A percentile compares a stretch with the other conserved stretches of the same genome.
phyloP scores from a whole-genome alignment of 2,113 vertebrate genomes.

The Eira barbara region DNA sequence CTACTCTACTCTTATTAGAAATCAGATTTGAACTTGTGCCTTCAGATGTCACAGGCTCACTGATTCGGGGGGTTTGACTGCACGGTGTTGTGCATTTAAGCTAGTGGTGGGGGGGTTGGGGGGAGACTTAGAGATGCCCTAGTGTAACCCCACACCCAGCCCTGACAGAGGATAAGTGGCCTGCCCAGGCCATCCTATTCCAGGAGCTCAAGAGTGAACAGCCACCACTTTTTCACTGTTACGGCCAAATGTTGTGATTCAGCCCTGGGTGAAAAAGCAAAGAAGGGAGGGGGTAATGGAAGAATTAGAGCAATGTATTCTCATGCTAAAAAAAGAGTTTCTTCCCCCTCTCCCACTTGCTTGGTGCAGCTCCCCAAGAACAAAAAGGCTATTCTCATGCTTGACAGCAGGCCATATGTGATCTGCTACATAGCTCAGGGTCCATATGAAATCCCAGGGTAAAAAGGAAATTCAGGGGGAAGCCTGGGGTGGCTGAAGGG shows the following conservation, averaged over 20 bases:
- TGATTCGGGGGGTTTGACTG: not conserved
- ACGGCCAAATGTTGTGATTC: not conserved
- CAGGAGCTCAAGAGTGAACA: not conserved
- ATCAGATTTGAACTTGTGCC: not conserved
- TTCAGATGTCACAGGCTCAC: not conserved
- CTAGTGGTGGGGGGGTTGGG: accelerated
- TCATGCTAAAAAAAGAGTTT: not conserved
- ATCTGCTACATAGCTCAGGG: conserved; percentile 21
- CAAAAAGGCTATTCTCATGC: conserved; percentile 50
- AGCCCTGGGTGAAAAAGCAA: not conserved
- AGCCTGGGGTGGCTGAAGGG: conserved; percentile 76
- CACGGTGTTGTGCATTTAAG: not conserved
- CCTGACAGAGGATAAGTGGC: not conserved
- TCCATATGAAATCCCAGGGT: conserved; percentile 38
- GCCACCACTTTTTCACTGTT: not conserved
- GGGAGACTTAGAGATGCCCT: not conserved
- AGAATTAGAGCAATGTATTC: conserved; percentile 28
- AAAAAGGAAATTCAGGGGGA: conserved; percentile 74
- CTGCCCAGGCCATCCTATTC: not conserved
- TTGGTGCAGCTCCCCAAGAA: conserved; percentile 1
- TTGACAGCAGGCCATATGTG: conserved; percentile 25
- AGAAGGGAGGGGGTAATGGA: not conserved
- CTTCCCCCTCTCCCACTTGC: not conserved
- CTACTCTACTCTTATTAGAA: not conserved
- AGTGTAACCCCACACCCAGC: not conserved